Conservation (phyloP, 2,888 invertebrate species). For the Acronicta leporina region DNA sequence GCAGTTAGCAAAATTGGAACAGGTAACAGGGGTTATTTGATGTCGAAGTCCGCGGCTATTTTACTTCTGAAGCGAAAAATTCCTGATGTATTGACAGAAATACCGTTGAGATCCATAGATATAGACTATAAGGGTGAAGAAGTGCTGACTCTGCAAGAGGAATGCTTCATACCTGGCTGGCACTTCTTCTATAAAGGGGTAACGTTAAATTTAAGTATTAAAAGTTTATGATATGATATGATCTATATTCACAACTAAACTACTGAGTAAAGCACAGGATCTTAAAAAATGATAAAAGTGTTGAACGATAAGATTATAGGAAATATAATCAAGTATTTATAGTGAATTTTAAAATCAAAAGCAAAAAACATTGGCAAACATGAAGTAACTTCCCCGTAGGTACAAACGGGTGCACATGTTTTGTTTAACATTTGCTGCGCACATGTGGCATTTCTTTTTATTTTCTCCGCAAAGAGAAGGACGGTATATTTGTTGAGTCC, state of each 20-base stretch:
- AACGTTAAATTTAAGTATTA: constrained; percentile 20
- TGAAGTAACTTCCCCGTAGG: constrained; percentile 29
- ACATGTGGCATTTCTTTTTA: constrained; percentile 54
- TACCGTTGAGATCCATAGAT: constrained; percentile 68
- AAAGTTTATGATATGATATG: no score
- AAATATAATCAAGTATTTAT: no score
- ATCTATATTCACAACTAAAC: no score
- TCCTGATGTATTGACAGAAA: constrained; percentile 73
- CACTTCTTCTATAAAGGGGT: constrained; percentile 81
- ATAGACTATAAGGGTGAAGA: constrained; percentile 69
- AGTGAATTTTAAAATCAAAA: background rate
- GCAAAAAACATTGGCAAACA: constrained; percentile 5
- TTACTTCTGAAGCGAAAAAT: constrained; percentile 71
- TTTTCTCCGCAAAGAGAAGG: constrained; percentile 35
- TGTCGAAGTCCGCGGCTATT: constrained; percentile 73
- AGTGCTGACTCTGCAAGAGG: constrained; percentile 69
- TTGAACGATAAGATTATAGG: background rate
- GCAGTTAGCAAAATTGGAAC: constrained; percentile 58
- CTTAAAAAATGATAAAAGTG: no score
- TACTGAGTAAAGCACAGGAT: no score
- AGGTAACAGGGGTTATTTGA: constrained; percentile 63
- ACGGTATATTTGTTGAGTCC: constrained; percentile 30
- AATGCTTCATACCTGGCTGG: constrained; percentile 79
- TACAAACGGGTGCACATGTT: constrained; percentile 41
- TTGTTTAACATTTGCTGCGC: constrained; percentile 53